phyloP scores from a whole-genome alignment of 2,888 invertebrate genomes.

The Dicycla oo region DNA sequence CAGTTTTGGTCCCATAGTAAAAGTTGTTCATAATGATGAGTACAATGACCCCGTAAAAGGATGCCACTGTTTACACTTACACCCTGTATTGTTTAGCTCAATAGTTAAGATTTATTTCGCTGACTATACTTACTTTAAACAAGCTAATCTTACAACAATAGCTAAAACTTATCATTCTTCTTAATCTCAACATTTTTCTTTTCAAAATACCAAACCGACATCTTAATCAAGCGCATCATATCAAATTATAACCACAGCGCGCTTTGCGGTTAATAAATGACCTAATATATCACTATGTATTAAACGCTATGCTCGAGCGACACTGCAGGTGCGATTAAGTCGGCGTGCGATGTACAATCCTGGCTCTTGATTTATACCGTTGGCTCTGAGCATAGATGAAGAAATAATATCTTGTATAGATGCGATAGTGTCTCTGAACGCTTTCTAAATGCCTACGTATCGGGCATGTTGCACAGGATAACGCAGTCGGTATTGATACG shows the following conservation, averaged over 20 bases:
- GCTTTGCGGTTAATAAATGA: conserved; percentile 78
- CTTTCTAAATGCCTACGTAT: not conserved
- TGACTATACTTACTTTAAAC: not conserved
- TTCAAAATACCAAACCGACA: not conserved
- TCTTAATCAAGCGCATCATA: conserved; percentile 30
- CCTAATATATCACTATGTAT: conserved; percentile 84
- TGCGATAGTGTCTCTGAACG: not conserved
- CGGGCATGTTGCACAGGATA: not conserved
- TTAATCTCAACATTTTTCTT: not conserved
- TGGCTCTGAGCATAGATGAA: conserved; percentile 47
- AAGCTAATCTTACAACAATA: not conserved
- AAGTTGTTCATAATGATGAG: too few species aligned
- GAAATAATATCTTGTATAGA: conserved; percentile 7
- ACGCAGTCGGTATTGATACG: not conserved
- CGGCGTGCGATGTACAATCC: conserved; percentile 70
- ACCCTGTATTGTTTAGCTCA: not conserved
- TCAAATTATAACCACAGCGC: conserved; percentile 57
- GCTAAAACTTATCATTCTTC: not conserved
- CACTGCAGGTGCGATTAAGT: conserved; percentile 76
- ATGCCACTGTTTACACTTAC: too few species aligned
- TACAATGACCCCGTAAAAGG: too few species aligned
- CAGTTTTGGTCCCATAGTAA: too few species aligned
- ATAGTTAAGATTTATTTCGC: not conserved
- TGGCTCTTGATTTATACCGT: conserved; percentile 74
- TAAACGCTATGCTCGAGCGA: conserved; percentile 74